Evolutionary conservation across 2,797 vertebrate species (phyloP).

Genomic region (Galagoides demidoff): DNA sequence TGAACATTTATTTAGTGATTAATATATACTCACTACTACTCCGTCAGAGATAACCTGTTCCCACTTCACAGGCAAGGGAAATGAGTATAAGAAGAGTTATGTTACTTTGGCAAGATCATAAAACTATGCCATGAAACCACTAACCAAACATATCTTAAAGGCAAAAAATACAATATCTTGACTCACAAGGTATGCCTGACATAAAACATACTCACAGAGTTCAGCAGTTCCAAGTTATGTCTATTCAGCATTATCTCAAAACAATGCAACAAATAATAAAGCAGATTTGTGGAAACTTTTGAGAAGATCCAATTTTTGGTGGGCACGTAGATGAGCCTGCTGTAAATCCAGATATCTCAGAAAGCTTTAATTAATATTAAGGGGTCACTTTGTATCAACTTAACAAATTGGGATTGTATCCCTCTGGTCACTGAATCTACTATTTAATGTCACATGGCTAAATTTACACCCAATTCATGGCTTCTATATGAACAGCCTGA

Average conservation of each 20-base stretch:
- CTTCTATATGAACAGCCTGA: slow-evolving; percentile 6
- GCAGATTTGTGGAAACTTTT: neutral
- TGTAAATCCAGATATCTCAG: neutral
- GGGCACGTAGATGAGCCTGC: neutral
- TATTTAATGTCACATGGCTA: neutral
- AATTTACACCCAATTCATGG: neutral
- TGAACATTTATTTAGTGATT: neutral
- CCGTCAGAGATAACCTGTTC: neutral
- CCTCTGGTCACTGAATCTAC: neutral
- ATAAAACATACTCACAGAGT: neutral
- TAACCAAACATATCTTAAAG: neutral
- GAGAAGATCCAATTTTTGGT: neutral
- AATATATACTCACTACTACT: neutral
- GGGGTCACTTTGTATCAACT: neutral
- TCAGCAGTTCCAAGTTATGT: neutral
- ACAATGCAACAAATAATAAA: neutral
- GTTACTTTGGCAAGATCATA: neutral
- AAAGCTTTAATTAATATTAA: neutral
- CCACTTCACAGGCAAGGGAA: neutral
- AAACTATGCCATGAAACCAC: neutral
- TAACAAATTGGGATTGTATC: neutral
- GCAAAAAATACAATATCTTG: neutral
- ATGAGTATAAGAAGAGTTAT: neutral
- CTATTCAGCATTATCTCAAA: neutral
- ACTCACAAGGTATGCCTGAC: neutral